These are phyloP conservation scores for Vombatus ursinus DNA, from an alignment of 2,113 vertebrate species.

Conservation along the genomic window DNA sequence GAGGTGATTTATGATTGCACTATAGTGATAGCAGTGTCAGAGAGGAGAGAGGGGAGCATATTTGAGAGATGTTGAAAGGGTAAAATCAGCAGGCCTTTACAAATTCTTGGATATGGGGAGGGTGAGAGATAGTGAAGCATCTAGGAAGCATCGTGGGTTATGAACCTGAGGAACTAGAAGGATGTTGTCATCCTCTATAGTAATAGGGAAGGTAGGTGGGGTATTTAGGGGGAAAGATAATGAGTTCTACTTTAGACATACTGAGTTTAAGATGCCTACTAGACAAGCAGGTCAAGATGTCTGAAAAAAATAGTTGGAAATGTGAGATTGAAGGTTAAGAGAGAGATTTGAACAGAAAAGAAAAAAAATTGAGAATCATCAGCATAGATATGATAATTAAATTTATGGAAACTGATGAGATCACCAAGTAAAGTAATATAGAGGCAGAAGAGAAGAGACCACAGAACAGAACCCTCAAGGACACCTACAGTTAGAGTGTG, in stretches of 20 bases:
- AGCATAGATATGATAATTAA: not conserved
- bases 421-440: not conserved
- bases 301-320: not conserved
- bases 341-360: not conserved
- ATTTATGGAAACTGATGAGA: not conserved
- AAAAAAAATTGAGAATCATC: not conserved
- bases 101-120: not conserved
- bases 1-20: not conserved
- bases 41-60: not conserved
- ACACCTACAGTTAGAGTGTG: not conserved
- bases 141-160: not conserved
- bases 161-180: not conserved
- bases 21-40: not conserved
- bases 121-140: not conserved
- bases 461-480: not conserved
- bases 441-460: not conserved
- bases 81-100: not conserved
- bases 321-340: not conserved
- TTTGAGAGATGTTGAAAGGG: not conserved
- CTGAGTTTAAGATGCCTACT: not conserved
- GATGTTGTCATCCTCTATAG: not conserved
- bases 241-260: not conserved
- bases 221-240: not conserved
- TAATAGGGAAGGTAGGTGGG: not conserved
- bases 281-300: not conserved